Base-by-base conservation (phyloP, 1,140 invertebrate species). In the Drosophila micromelanica region DNA sequence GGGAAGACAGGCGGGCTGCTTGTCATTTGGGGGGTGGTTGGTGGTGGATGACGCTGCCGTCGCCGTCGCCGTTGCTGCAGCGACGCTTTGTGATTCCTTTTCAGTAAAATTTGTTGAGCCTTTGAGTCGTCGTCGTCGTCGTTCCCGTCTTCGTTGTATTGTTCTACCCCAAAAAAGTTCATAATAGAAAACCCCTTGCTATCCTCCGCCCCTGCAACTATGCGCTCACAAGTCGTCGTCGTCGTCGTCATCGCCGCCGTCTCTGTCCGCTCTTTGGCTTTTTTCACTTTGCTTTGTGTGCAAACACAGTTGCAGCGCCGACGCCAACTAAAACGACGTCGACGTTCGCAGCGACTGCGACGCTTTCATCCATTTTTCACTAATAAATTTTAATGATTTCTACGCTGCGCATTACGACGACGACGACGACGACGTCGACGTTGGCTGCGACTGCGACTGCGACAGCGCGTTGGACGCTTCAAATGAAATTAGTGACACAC, bases 401-500 rank as follows among this genome's bases (percentile, higher is more conserved):
- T 75, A 79, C 79, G 84, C 82, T 87, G 79, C 82, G 82, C 81
- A 87, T 74, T 73, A 72, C 61, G 61, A 59, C 23, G 69, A 72
- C 61, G 54, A 72, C 61, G 54, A 59, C 23, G 69, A 63, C n/a
- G 61, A 46, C 43, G 30, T 13, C 42, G 32, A 13, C 45, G 38
- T 43, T 46, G 56, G 12, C 8, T 7, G 8, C 52, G 55, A 43
- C 40, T 9, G 20, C 37, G 52, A 42, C 52, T 37, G 54, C 56
- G 57, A 77, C 60, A 63, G 65, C 62, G 63, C 69, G 61, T 59
- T 32, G 48, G 61, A 56, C 67, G 78, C 64, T 56, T 75, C 56
- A 86, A 87, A 87, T 87, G 78, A 87, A 87, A 84, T 87, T 87
- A 87, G 82, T 89, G 76, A 89, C 82, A 89, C 82, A 89, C 82